Conservation (phyloP, 2,797 vertebrate genomes). For the Sylvia borin region DNA sequence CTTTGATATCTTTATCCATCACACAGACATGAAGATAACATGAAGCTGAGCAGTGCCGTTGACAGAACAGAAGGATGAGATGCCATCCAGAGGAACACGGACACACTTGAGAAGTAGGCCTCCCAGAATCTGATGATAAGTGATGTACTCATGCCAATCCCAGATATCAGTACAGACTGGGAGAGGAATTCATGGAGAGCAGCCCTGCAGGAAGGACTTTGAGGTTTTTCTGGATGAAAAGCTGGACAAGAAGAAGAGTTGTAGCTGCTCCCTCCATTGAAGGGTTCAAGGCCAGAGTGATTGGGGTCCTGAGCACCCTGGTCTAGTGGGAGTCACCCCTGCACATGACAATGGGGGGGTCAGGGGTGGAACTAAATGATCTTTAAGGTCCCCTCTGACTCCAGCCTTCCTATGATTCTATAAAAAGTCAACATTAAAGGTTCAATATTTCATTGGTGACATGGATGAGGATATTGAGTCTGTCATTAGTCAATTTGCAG, state of each 20-base stretch:
- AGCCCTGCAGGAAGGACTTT: background rate
- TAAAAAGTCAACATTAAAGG: background rate
- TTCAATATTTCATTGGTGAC: background rate
- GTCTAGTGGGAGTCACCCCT: background rate
- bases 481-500: background rate
- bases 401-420: background rate
- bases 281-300: background rate
- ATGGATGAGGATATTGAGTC: background rate
- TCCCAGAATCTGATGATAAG: background rate
- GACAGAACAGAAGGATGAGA: background rate
- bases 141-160: background rate
- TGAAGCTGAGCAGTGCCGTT: rapidly evolving
- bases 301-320: background rate
- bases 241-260: background rate
- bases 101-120: background rate
- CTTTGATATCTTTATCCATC: background rate
- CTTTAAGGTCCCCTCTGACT: background rate
- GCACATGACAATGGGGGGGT: background rate
- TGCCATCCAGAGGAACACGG: background rate
- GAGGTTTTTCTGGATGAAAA: background rate
- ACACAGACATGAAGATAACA: background rate
- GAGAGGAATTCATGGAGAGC: background rate
- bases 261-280: background rate
- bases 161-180: background rate
- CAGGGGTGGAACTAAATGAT: background rate